Conservation (phyloP, 2,113 vertebrate species). For the Tragelaphus buxtoni region DNA sequence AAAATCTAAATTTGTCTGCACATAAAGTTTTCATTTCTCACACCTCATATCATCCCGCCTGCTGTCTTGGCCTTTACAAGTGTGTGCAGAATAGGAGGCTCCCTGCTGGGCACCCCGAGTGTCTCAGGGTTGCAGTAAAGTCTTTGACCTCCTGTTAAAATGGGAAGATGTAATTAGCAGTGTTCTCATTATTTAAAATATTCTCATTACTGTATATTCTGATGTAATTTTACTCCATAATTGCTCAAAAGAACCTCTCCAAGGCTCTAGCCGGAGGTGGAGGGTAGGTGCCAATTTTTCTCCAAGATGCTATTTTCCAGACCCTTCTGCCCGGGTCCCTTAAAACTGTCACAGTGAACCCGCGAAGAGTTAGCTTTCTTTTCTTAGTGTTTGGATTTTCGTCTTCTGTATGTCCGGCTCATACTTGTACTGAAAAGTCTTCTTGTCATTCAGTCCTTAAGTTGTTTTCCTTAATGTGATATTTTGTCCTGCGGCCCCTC, state of each 20-base stretch:
- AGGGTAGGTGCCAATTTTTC: neutral
- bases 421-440: neutral
- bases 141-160: constrained; percentile 59
- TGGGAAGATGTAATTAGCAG: constrained; percentile 74
- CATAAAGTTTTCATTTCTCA: constrained; percentile 81
- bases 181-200: constrained; percentile 66
- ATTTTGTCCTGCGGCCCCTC: neutral
- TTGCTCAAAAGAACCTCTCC: neutral
- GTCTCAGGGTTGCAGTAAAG: constrained; percentile 70
- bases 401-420: neutral
- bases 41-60: constrained; percentile 79
- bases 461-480: neutral
- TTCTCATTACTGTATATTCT: constrained; percentile 48
- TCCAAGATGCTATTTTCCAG: neutral
- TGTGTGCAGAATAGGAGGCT: constrained; percentile 53
- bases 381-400: neutral
- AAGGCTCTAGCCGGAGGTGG: neutral
- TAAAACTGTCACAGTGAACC: neutral
- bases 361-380: neutral
- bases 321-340: neutral
- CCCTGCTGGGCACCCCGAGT: constrained; percentile 63
- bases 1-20: constrained; percentile 85
- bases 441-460: neutral
- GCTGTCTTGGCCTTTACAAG: constrained; percentile 72
- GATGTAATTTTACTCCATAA: constrained; percentile 22